These are phyloP conservation scores for Dicentrarchus labrax DNA, from an alignment of 2,113 vertebrate species.

Conservation along the genomic window DNA sequence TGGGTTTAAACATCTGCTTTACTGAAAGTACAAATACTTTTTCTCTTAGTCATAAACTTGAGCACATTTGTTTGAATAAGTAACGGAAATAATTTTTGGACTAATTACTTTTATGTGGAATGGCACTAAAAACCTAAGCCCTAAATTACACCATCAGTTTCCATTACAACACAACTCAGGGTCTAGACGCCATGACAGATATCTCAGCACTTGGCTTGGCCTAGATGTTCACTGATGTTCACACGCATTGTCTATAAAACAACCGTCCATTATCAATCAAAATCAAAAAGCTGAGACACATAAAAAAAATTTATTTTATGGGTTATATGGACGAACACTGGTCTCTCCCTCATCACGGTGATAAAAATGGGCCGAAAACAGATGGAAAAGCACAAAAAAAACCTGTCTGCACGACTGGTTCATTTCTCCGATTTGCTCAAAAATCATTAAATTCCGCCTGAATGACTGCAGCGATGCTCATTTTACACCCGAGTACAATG, in stretches of 20 bases:
- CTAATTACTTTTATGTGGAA: background rate
- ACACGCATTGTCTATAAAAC: conserved; percentile 18
- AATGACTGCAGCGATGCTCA: conserved; percentile 23
- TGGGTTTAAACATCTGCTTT: background rate
- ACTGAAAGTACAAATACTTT: background rate
- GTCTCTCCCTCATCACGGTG: background rate
- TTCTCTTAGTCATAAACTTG: background rate
- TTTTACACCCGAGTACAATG: conserved; percentile 8
- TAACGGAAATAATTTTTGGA: background rate
- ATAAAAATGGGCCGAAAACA: background rate
- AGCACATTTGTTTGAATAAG: conserved; percentile 1
- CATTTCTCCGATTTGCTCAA: conserved; percentile 49
- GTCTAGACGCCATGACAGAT: background rate
- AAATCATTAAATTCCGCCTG: conserved; percentile 33
- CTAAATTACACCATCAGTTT: conserved; percentile 3
- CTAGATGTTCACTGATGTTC: conserved; percentile 33
- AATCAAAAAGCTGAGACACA: background rate
- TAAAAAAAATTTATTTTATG: background rate
- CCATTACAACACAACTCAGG: conserved; percentile 13
- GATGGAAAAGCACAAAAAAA: background rate
- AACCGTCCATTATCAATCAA: background rate
- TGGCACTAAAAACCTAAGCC: background rate
- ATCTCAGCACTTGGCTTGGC: background rate
- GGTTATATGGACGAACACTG: background rate
- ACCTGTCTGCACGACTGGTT: conserved; percentile 45